Conservation (phyloP, 2,113 vertebrate genomes). For the Menura novaehollandiae region DNA sequence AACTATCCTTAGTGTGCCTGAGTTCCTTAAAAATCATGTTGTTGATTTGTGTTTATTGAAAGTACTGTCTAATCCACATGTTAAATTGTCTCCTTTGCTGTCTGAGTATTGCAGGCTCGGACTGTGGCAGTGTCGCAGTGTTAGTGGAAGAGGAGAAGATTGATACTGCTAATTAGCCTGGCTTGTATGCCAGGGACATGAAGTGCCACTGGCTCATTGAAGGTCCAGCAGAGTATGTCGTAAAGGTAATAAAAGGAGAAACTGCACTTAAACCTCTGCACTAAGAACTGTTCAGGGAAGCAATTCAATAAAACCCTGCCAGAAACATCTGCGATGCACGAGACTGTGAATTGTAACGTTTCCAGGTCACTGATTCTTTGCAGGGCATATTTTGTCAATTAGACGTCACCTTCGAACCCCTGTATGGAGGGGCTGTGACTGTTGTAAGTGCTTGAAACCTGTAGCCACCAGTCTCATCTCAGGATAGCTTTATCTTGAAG, state of each 20-base stretch:
- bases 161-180: slow-evolving; percentile 53
- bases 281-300: neutral
- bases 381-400: neutral
- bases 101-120: neutral
- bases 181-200: neutral
- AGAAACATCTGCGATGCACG: neutral
- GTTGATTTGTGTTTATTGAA: neutral
- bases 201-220: slow-evolving; percentile 53
- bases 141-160: slow-evolving; percentile 32
- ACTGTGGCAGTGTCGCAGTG: neutral
- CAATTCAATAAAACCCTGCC: neutral
- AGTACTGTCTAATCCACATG: neutral
- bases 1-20: neutral
- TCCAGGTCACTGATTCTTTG: neutral
- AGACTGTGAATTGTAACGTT: neutral
- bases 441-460: neutral
- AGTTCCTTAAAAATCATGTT: neutral
- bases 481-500: neutral
- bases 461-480: neutral
- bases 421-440: neutral
- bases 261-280: neutral
- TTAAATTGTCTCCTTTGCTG: neutral
- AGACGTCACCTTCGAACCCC: neutral
- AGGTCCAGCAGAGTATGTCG: neutral
- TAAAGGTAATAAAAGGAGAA: slow-evolving; percentile 50